These are phyloP conservation scores for Ochropleura leucogaster DNA, from an alignment of 2,888 invertebrate species.

Conservation along the genomic window DNA sequence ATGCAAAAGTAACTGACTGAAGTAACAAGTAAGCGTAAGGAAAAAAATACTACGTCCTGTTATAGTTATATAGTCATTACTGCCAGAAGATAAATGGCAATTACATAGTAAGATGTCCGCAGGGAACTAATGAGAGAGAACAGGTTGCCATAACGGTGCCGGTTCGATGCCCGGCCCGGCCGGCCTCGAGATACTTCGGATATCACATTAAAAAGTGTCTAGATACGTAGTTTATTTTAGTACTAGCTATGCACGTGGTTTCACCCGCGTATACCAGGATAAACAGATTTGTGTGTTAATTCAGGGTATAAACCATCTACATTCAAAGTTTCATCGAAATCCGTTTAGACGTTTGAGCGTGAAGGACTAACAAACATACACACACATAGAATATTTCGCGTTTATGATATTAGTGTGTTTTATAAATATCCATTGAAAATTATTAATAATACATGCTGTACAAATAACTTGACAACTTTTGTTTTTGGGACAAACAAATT, in stretches of 20 bases:
- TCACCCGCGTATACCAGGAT: too few species aligned
- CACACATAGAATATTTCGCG: too few species aligned
- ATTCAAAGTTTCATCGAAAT: too few species aligned
- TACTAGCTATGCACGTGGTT: too few species aligned
- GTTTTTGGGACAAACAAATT: too few species aligned
- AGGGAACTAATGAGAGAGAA: slow-evolving; percentile 67
- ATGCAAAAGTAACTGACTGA: neutral
- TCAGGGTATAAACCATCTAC: too few species aligned
- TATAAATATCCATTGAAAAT: neutral
- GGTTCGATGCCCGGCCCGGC: slow-evolving; percentile 69
- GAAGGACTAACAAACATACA: too few species aligned
- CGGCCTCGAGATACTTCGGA: slow-evolving; percentile 59
- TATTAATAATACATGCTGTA: neutral
- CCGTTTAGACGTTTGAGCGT: too few species aligned
- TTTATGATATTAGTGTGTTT: too few species aligned
- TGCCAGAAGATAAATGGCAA: slow-evolving; percentile 57
- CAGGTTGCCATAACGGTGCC: slow-evolving; percentile 74
- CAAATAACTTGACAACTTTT: too few species aligned
- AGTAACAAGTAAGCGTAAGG: slow-evolving; percentile 19
- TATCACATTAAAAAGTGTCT: slow-evolving; percentile 54
- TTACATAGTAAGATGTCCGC: slow-evolving; percentile 60
- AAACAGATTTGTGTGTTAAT: too few species aligned
- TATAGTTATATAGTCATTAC: slow-evolving; percentile 44
- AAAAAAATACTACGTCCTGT: slow-evolving; percentile 49
- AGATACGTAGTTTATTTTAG: slow-evolving; percentile 24